phyloP scores from a whole-genome alignment of 2,113 vertebrate genomes.

The Colinus virginianus region DNA sequence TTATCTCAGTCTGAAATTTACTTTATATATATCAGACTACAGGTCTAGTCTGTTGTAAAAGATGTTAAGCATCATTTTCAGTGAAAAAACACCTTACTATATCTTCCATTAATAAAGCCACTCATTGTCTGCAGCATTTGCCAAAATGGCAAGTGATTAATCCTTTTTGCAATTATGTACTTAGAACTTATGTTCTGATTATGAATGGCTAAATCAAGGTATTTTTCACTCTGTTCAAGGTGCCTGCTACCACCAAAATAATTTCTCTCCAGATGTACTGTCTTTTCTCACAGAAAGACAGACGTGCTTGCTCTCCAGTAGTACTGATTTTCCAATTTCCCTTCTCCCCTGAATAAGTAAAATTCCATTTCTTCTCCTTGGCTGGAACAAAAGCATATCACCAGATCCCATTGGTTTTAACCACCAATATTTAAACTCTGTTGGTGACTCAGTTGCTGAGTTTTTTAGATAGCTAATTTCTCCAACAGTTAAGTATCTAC shows the following conservation, averaged over 20 bases:
- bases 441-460: fast-evolving
- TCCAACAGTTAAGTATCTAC: background rate
- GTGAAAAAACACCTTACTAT: background rate
- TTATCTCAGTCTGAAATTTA: background rate
- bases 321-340: background rate
- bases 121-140: fast-evolving
- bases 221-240: background rate
- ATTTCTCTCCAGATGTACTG: background rate
- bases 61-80: background rate
- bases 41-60: background rate
- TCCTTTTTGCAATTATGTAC: background rate
- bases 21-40: background rate
- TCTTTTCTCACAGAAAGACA: background rate
- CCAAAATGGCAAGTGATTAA: background rate
- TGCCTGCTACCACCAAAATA: background rate
- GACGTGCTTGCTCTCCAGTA: background rate
- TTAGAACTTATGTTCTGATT: background rate
- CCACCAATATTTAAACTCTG: background rate
- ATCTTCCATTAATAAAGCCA: background rate
- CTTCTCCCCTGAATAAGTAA: background rate
- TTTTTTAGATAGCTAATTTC: background rate
- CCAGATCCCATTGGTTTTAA: background rate
- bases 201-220: background rate
- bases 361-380: background rate
- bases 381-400: background rate